phyloP scores from a whole-genome alignment of 2,888 invertebrate species.

The Amaurobius ferox region DNA sequence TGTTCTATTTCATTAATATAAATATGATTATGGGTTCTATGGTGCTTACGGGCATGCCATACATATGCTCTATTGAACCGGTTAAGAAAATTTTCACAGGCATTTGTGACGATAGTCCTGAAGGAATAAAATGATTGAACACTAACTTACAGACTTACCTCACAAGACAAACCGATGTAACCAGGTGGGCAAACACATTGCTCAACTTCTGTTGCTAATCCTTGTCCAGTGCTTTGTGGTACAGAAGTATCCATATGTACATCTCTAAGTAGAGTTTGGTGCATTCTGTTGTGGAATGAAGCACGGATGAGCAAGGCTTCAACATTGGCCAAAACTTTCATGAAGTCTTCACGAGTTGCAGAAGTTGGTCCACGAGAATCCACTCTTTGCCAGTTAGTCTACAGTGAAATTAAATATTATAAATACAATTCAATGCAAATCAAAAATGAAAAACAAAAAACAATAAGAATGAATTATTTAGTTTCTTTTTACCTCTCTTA shows the following conservation, averaged over 20 bases:
- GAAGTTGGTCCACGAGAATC: constrained; percentile 73
- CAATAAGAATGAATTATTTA: no score
- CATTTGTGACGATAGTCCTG: no score
- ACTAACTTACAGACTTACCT: no score
- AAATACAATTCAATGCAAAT: constrained; percentile 2
- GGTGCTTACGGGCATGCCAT: no score
- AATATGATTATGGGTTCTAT: no score
- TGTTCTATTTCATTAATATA: no score
- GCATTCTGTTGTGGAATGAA: constrained; percentile 83
- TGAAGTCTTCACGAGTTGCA: constrained; percentile 87
- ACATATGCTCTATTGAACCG: no score
- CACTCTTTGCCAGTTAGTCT: constrained; percentile 76
- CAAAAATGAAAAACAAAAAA: constrained; percentile 38
- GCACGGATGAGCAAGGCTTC: constrained; percentile 90
- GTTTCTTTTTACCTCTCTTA: constrained; percentile 80
- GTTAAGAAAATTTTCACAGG: no score
- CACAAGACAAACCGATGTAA: constrained; percentile 78
- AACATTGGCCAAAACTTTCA: constrained; percentile 89
- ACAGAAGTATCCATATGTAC: constrained; percentile 91
- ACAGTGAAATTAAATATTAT: constrained; percentile 61
- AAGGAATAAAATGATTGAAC: background rate
- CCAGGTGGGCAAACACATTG: constrained; percentile 80
- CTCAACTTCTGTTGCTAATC: constrained; percentile 79
- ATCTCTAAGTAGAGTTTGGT: constrained; percentile 85
- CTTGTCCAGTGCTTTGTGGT: constrained; percentile 81